Evolutionary conservation across 2,113 vertebrate species (phyloP), one percentile per base, ranked within the genome.

Genomic region (Archilochus colubris): DNA sequence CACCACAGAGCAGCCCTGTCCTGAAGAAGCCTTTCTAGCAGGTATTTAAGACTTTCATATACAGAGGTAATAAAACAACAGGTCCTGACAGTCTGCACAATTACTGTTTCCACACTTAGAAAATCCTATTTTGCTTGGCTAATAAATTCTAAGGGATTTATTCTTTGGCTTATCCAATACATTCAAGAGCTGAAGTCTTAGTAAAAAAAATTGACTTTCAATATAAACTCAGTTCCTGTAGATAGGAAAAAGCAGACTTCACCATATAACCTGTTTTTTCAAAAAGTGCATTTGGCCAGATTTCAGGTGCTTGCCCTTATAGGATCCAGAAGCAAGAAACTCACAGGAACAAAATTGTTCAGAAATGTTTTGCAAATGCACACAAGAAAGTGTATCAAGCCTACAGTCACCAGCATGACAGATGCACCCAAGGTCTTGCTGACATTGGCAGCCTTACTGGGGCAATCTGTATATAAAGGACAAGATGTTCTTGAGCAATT

Each of bases 351-450:
- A 16, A 69, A 59, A 53, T 19, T 46, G 36, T 46, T 66, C 12
- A 30, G 20, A 67, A 4, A 2, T 58, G 66, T 80, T 94, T 91
- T 93, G 10, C n/a, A 91, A 77, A 78, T 55, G 44, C 15, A 38
- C 68, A 48, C 20, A 59, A 83, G 79, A 90, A 83, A 86, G 81
- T 57, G 13, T 78, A 64, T 75, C n/a, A 36, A 77, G 44, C 64
- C 48, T 73, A 58, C 53, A 78, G 88, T 74, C 82, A 46, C 72
- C 44, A 61, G 24, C 55, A 68, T 64, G 76, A 94, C 93, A 96
- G 94, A 90, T 93, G 94, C 82, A 94, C 88, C 48, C 93, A 95
- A 96, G 85, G 85, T 95, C 95, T 95, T 90, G 82, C 85, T 97
- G 96, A 95, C 96, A 83, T 44, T 97, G 96, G 91, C 96, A 96